phyloP scores from a whole-genome alignment of 2,113 vertebrate species.

The Cyprinus carpio region DNA sequence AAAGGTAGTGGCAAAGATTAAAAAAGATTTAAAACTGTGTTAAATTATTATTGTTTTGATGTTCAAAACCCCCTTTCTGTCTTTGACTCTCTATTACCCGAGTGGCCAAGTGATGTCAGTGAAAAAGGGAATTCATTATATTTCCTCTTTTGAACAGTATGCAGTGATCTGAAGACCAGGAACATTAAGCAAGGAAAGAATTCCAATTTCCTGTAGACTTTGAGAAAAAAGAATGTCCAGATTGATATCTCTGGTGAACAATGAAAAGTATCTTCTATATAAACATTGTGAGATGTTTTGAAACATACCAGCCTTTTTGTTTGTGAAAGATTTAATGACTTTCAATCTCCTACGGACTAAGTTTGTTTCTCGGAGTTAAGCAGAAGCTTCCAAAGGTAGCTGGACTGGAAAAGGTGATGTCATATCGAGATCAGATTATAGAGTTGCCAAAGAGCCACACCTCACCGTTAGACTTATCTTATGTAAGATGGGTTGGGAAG shows the following conservation, averaged over 20 bases:
- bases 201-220: not conserved
- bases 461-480: not conserved
- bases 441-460: conserved; percentile 20
- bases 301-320: not conserved
- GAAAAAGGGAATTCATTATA: not conserved
- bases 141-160: not conserved
- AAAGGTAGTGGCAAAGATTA: too few relatives aligned
- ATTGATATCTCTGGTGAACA: not conserved
- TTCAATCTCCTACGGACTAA: not conserved
- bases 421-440: not conserved
- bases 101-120: not conserved
- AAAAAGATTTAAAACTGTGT: not conserved
- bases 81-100: not conserved
- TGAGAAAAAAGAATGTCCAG: not conserved
- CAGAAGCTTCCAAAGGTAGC: not conserved
- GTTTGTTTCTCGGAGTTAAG: not conserved
- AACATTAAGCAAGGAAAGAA: not conserved
- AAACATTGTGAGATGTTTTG: not conserved
- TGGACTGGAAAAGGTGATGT: conserved; percentile 11
- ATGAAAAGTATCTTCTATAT: not conserved
- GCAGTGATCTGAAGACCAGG: not conserved
- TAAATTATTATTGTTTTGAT: not conserved
- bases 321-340: not conserved
- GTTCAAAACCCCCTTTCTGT: not conserved
- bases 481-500: not conserved